Evolutionary conservation across 2,113 vertebrate genomes (phyloP).

Genomic region (Ochotona curzoniae): DNA sequence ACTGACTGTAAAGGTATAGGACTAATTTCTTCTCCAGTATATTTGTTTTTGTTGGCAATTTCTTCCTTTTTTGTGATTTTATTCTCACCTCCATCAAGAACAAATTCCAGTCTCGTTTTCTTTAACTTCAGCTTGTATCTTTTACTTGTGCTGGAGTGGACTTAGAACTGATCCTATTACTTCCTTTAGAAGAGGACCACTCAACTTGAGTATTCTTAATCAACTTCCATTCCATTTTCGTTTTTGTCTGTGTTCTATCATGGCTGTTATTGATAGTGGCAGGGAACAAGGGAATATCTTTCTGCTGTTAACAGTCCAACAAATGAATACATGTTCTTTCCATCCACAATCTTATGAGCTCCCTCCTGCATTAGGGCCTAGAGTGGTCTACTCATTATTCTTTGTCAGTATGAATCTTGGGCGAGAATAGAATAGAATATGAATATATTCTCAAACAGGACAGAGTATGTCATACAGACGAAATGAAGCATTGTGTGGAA

Average conservation of each 20-base stretch:
- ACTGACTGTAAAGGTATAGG: neutral
- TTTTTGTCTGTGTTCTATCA: neutral
- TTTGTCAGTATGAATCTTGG: neutral
- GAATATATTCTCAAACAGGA: neutral
- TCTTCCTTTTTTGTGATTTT: neutral
- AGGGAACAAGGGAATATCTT: neutral
- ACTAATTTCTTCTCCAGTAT: neutral
- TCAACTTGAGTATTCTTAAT: neutral
- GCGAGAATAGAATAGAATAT: neutral
- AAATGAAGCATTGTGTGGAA: neutral
- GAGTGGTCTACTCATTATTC: neutral
- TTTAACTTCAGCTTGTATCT: neutral
- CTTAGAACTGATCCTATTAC: neutral
- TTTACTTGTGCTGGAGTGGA: neutral
- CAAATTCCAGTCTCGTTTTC: neutral
- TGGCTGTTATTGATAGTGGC: neutral
- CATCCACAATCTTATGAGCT: neutral
- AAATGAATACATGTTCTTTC: neutral
- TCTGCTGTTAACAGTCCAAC: neutral
- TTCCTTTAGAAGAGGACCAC: neutral
- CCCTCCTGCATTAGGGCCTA: neutral
- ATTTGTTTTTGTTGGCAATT: conserved; percentile 3
- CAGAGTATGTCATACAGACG: neutral
- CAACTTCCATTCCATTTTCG: neutral
- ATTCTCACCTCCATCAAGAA: neutral